Evolutionary conservation across 2,888 invertebrate species (phyloP).

Genomic region (Mythimna ferrago): DNA sequence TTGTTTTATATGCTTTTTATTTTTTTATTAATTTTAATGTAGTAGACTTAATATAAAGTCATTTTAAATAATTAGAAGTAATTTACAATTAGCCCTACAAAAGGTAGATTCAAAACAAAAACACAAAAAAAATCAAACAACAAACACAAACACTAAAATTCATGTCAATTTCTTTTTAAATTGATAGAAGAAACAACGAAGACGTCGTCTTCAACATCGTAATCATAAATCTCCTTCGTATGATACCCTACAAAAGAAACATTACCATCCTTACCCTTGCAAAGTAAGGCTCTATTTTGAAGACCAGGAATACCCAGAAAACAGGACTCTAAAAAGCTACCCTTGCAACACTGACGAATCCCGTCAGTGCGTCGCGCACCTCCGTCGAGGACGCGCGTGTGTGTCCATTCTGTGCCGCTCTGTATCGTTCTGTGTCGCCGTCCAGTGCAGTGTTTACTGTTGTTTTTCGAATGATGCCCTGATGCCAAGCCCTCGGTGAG

Average conservation of each 20-base stretch:
- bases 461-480: conserved; percentile 53
- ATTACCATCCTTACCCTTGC: not conserved
- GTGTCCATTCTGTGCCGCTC: conserved; percentile 12
- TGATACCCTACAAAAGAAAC: not conserved
- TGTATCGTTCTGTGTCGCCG: conserved; percentile 26
- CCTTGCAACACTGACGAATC: conserved; percentile 48
- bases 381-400: conserved; percentile 60
- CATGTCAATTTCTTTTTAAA: too few relatives aligned
- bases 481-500: conserved; percentile 59
- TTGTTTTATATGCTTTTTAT: too few relatives aligned
- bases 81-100: not conserved
- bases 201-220: not conserved
- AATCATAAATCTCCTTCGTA: not conserved
- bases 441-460: conserved; percentile 63
- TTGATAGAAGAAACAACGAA: not conserved
- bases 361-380: conserved; percentile 76
- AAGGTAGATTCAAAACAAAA: not conserved
- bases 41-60: too few relatives aligned
- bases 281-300: not conserved
- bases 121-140: too few relatives aligned
- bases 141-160: too few relatives aligned
- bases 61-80: too few relatives aligned
- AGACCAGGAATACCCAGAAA: conserved; percentile 4
- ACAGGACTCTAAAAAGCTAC: conserved; percentile 11
- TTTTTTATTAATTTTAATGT: too few relatives aligned